A percentile compares a stretch with the other conserved stretches of the same genome.
Evolutionary conservation across 2,888 invertebrate species (phyloP).

Genomic region (Troides oblongomaculatus): DNA sequence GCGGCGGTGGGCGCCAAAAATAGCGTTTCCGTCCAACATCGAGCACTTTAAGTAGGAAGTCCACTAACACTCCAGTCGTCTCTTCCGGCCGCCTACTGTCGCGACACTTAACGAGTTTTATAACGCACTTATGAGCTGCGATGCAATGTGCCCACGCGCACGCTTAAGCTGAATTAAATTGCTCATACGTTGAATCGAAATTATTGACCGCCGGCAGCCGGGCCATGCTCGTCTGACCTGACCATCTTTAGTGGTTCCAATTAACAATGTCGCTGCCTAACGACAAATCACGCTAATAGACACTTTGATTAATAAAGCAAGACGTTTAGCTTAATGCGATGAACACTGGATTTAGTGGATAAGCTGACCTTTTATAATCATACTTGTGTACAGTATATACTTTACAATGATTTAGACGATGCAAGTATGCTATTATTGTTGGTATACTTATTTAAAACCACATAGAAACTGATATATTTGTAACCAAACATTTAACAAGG

Average conservation of each 20-base stretch:
- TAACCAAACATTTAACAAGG: too few relatives aligned
- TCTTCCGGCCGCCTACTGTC: constrained; percentile 78
- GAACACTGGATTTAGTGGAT: constrained; percentile 9
- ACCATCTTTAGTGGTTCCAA: constrained; percentile 25
- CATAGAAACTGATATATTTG: too few relatives aligned
- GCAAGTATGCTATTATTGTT: background rate
- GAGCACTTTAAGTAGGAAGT: constrained; percentile 76
- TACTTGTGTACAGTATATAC: background rate
- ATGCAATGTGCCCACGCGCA: constrained; percentile 63
- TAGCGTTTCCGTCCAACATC: constrained; percentile 73
- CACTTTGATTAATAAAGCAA: constrained; percentile 25
- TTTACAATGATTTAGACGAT: background rate
- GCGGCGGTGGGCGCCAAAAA: constrained; percentile 76
- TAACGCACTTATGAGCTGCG: constrained; percentile 73
- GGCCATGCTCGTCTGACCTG: constrained; percentile 33
- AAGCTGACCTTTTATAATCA: background rate
- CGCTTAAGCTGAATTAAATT: constrained; percentile 75
- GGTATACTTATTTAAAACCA: too few relatives aligned
- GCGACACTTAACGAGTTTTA: constrained; percentile 75
- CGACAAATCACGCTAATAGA: constrained; percentile 23
- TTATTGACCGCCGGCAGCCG: constrained; percentile 54
- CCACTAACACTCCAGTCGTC: constrained; percentile 63
- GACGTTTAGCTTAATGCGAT: constrained; percentile 18
- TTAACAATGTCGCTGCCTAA: constrained; percentile 25
- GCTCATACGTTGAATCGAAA: constrained; percentile 60